Base-by-base conservation (phyloP, 2,888 invertebrate genomes). In the Steromphala cineraria region DNA sequence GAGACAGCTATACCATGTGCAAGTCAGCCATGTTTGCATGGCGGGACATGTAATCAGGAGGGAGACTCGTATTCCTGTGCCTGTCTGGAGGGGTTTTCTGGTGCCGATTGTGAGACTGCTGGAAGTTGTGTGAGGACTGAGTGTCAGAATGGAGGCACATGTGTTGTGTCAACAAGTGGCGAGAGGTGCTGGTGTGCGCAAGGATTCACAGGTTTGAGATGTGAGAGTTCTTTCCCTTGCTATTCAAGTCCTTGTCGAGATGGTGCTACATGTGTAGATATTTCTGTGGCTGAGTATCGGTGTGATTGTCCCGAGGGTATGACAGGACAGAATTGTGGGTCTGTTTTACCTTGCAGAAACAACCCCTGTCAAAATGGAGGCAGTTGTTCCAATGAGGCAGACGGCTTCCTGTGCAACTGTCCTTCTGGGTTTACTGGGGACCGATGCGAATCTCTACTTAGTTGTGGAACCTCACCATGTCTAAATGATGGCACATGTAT, bases 321-420 rank as follows among this genome's bases (percentile, higher is more conserved):
- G 24, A 67, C 82, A 28, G 86, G 86, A 10, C 46, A 67, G 13
- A 46, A 67, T n/a, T 86, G 86, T 81, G 80, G 85, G 28, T 78
- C 40, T 24, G 80, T 75, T 31, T 55, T 81, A 21, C 83, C 84
- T 2, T 86, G 86, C 67, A 13, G 19, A n/a, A 81, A 75, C 24
- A 76, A 31, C 40, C 90, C 91, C 0, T 91, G 91, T 82, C 85
- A 87, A 74, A 90, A 90, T 81, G 87, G 86, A 0, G 89, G 88
- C 13, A 83, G 80, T 0, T 91, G 91, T 81, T 71, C 78, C 0
- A 79, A 87, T 77, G 24, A 46, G 28, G 79, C 83, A 31, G 82
- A 75, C 17, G 67, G 80, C 24, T 90, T 87, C 83, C 28, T 62
- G 31, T 91, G 91, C 77, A 46, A 28, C 8, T 91, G 91, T 81